Conservation (phyloP, 2,113 vertebrate species). For the Cryptoleucopteryx plumbea region DNA sequence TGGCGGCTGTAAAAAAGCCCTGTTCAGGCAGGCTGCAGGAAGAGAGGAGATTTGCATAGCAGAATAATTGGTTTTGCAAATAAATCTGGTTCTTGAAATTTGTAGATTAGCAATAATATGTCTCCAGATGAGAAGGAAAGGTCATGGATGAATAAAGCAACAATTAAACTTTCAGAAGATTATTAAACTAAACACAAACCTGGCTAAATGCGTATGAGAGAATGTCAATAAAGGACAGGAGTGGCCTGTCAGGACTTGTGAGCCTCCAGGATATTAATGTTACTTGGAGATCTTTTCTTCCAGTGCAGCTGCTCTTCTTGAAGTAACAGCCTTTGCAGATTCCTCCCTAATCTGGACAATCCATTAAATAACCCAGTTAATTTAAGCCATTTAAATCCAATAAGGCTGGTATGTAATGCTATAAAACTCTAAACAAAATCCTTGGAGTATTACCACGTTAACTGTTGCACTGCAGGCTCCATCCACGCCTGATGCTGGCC, state of each 20-base stretch:
- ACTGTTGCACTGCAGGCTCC: background rate
- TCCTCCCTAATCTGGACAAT: constrained; percentile 65
- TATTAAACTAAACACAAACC: constrained; percentile 74
- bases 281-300: background rate
- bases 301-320: constrained; percentile 16
- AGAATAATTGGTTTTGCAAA: constrained; percentile 81
- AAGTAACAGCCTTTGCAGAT: constrained; percentile 41
- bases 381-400: constrained; percentile 69
- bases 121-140: constrained; percentile 79
- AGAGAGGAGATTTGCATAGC: constrained; percentile 73
- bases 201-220: background rate
- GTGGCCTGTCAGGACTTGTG: constrained; percentile 17
- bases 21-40: background rate
- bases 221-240: constrained; percentile 29
- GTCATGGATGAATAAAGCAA: constrained; percentile 77
- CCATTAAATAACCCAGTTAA: constrained; percentile 68
- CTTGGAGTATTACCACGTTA: constrained; percentile 33
- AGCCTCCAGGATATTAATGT: constrained; percentile 44
- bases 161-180: constrained; percentile 78
- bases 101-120: constrained; percentile 79
- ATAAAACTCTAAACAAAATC: constrained; percentile 64
- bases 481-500: rapidly evolving
- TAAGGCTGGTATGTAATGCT: constrained; percentile 61
- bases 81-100: constrained; percentile 79
- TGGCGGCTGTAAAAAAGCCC: background rate